These are phyloP conservation scores for Momotus momota DNA, from an alignment of 2,797 vertebrate species.

Conservation along the genomic window DNA sequence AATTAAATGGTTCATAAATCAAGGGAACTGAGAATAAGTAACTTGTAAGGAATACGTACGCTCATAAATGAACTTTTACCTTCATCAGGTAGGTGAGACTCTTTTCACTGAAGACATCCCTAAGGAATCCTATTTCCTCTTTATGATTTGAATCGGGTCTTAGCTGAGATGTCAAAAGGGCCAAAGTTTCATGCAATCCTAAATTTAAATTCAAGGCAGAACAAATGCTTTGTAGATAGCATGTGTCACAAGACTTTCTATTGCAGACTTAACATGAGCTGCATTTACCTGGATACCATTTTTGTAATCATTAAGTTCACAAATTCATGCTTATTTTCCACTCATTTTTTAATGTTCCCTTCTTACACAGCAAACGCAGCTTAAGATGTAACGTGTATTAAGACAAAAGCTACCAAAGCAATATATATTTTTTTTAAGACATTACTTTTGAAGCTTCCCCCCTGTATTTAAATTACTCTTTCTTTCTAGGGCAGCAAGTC, in stretches of 20 bases:
- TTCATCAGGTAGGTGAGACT: constrained; percentile 92
- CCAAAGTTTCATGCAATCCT: constrained; percentile 94
- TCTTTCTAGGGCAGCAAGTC: not conserved
- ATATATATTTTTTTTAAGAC: not conserved
- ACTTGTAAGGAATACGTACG: not conserved
- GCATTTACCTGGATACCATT: not conserved
- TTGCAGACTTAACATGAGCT: not conserved
- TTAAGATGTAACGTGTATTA: not conserved
- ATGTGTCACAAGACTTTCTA: fast-evolving
- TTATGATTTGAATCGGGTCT: constrained; percentile 91
- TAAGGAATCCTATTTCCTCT: constrained; percentile 91
- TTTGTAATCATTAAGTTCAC: not conserved
- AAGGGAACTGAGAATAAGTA: not conserved
- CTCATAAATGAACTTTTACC: constrained; percentile 71
- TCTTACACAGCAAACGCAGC: not conserved
- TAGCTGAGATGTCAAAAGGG: constrained; percentile 91
- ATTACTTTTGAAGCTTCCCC: not conserved
- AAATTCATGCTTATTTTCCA: not conserved
- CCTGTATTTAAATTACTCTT: not conserved
- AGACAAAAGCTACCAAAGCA: not conserved
- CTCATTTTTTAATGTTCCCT: not conserved
- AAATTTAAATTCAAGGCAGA: not conserved
- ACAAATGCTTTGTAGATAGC: not conserved
- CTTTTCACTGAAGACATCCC: constrained; percentile 91
- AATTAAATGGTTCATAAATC: not conserved